These are phyloP conservation scores for Amphiprion percula DNA, from an alignment of 2,113 vertebrate genomes.

Conservation along the genomic window DNA sequence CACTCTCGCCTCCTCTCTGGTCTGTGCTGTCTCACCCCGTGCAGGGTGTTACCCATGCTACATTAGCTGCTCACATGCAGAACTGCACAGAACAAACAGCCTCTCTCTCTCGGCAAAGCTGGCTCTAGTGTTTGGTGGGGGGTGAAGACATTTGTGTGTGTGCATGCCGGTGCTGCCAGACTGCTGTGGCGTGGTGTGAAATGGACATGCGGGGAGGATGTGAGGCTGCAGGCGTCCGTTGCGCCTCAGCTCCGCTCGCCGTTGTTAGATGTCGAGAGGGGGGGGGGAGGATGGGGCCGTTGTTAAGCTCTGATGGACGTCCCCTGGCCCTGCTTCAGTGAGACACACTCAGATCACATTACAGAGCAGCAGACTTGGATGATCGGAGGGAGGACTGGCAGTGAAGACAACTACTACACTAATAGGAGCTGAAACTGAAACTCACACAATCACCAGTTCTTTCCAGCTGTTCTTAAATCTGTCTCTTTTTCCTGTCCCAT, in stretches of 20 bases:
- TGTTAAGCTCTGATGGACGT: constrained; percentile 19
- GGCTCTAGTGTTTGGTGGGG: constrained; percentile 9
- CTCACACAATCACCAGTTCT: neutral
- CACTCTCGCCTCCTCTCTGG: constrained; percentile 8
- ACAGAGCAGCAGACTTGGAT: constrained; percentile 38
- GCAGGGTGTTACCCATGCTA: constrained; percentile 49
- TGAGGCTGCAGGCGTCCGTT: constrained; percentile 33
- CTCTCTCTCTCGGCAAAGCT: neutral
- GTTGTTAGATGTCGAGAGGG: neutral
- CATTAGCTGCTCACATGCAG: constrained; percentile 58
- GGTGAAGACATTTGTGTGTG: constrained; percentile 17
- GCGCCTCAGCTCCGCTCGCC: constrained; percentile 6
- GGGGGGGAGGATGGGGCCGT: neutral
- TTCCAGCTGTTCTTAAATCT: neutral
- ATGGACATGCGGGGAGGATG: constrained; percentile 34
- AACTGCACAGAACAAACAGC: constrained; percentile 34
- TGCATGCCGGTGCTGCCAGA: constrained; percentile 30
- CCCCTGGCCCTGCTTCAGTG: constrained; percentile 37
- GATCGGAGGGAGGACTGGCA: neutral
- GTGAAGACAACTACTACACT: neutral
- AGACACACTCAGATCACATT: constrained; percentile 62
- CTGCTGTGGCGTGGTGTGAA: constrained; percentile 50
- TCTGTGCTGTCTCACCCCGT: constrained; percentile 9
- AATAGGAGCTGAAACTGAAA: neutral
- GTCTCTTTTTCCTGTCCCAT: neutral